Percentiles rank a stretch among this genome's conserved stretches.
Conservation (phyloP, 2,888 invertebrate species). For the Coelogynopora nodosa region DNA sequence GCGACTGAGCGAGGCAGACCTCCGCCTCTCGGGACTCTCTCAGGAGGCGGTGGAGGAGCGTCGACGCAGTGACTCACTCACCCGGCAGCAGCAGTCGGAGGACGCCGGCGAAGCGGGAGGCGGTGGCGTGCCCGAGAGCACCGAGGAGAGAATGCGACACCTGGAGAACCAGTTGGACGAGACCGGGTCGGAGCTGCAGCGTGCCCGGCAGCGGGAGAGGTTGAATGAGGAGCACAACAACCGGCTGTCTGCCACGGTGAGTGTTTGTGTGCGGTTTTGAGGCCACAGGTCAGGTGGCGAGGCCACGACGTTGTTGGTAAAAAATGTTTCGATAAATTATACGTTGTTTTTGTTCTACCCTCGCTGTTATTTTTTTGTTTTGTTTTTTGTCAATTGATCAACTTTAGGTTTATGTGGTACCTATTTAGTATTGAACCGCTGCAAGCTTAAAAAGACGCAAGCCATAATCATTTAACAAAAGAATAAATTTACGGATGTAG, state of each 20-base stretch:
- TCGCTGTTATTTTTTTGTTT: no score
- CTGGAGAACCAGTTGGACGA: slow-evolving; percentile 48
- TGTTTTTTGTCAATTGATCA: no score
- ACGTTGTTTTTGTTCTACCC: no score
- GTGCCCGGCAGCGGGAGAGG: slow-evolving; percentile 69
- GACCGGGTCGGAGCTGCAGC: slow-evolving; percentile 39
- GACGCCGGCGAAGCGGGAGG: background rate
- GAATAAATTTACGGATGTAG: no score
- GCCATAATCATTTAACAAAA: no score
- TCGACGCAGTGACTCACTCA: background rate
- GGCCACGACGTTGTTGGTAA: no score
- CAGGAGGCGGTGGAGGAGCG: background rate
- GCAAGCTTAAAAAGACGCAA: no score
- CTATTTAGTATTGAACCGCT: no score
- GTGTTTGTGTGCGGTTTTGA: no score
- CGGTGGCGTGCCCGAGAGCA: slow-evolving; percentile 19
- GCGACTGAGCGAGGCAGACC: background rate
- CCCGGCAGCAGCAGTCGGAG: background rate
- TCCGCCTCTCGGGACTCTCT: background rate
- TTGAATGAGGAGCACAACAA: slow-evolving; percentile 99
- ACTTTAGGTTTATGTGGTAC: no score
- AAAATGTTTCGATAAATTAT: no score
- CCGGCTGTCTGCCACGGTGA: slow-evolving; percentile 84
- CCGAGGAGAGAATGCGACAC: slow-evolving; percentile 47
- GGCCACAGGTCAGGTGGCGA: no score